A percentile compares a stretch with the other conserved stretches of the same genome.
phyloP scores from a whole-genome alignment of 2,113 vertebrate genomes.

The Mesocricetus auratus region DNA sequence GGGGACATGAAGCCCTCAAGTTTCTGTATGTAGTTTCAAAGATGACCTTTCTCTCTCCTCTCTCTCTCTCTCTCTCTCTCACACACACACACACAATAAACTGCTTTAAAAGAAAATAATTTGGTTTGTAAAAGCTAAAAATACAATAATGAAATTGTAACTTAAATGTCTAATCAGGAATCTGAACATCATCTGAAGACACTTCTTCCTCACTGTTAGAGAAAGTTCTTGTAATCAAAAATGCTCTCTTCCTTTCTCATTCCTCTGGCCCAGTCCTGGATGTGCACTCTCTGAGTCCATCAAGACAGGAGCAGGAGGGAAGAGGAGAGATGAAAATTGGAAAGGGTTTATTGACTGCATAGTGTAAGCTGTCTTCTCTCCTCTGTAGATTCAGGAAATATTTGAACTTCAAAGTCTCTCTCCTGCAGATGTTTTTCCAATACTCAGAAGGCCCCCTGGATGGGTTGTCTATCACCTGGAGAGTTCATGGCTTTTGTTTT shows the following conservation, averaged over 20 bases:
- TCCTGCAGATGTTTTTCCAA: not conserved
- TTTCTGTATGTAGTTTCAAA: not conserved
- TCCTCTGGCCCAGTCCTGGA: rapidly evolving
- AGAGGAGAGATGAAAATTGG: not conserved
- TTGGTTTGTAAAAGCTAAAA: not conserved
- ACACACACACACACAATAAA: not conserved
- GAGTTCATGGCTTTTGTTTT: not conserved
- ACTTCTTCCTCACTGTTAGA: not conserved
- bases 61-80: too few species aligned
- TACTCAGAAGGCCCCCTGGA: too few species aligned
- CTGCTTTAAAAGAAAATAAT: not conserved
- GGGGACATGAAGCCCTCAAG: not conserved
- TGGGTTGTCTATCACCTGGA: not conserved
- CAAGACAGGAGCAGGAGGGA: not conserved
- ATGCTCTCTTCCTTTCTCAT: not conserved
- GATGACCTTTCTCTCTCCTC: too few species aligned
- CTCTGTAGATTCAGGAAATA: not conserved
- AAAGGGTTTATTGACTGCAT: not conserved
- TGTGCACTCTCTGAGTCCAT: not conserved
- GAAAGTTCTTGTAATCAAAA: not conserved
- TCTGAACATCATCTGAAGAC: not conserved
- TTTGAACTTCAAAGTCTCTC: not conserved
- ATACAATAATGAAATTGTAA: not conserved
- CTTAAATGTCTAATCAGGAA: not conserved
- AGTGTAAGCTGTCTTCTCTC: not conserved